Base-by-base conservation (phyloP, 2,797 vertebrate species). In the Valencia hispanica region DNA sequence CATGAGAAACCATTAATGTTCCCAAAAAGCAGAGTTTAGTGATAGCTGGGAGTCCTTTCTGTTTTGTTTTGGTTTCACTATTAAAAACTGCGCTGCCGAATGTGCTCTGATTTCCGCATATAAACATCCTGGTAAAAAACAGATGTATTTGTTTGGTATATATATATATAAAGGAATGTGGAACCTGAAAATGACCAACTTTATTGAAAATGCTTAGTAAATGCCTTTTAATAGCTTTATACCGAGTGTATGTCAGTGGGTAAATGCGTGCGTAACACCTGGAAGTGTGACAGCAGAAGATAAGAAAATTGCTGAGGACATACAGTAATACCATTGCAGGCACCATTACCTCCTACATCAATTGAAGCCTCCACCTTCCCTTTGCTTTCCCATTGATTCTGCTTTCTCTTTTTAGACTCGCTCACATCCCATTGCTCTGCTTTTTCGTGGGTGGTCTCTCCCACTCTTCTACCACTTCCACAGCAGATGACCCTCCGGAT, bases 391-490 rank as follows among this genome's bases (percentile, higher is more conserved):
- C 74, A 75, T 78, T 25, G 30, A 77, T 81, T 84, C 39, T 9
- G 4, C 47, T 74, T 70, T 68, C 41, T 81, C 43, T 47, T 75
- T 59, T 77, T 66, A 71, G 65, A 55, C 68, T 66, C 20, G 36
- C 73, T 66, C 73, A 30, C 69, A 57, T 77, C 68, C 18, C 55
- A 59, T 15, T 5, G 25, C n/a, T 32, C 65, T 59, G n/a, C 36
- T 12, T 41, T 36, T 72, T 41, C 12, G 47, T 81, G 82, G 78
- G 79, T 69, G 15, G 79, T 75, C 75, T 75, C 75, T 84, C 63
- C 63, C 36, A 66, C 68, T 74, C 53, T 68, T 77, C 74, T 74
- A 47, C 69, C 68, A 82, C 76, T 79, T 51, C 68, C 71, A 82
- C 78, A 68, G 77, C 55, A 76, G 61, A 81, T 53, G 79, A 78